Evolutionary conservation across 1,140 invertebrate genomes (phyloP), one percentile per base, ranked within the genome.

Genomic region (Agrypnia vestita): DNA sequence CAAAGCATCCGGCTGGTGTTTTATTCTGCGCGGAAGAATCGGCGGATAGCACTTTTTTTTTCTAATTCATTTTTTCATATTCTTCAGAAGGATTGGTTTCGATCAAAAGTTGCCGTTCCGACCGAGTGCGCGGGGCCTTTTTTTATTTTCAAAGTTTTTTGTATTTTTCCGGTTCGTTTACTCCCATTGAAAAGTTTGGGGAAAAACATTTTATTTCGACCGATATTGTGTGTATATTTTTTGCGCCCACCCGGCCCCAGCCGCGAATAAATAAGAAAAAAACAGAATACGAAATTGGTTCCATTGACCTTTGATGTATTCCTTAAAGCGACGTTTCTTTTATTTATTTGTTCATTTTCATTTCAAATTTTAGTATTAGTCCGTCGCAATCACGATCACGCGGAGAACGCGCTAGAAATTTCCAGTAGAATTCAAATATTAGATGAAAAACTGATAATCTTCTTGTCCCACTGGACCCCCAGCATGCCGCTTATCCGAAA

Each of bases 131-230:
- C 47, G 15, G 25, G 76, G 64, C 76, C 53, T 78, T 55, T 75
- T 74, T 71, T 81, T 55, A 21, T 62, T 62, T 62, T 25, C 21
- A 67, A 77, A 46, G 56, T 72, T 75, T 78, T 80, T 69, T 71
- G 62, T 77, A 47, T 80, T 81, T 81, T 78, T 79, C 49, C 76
- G 51, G 76, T 81, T 78, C 80, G 72, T 81, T 81, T 81, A 76
- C 62, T 78, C 46, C 25, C 44, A 61, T 35, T 35, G 25, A 35
- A 79, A 79, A 51, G 71, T 75, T 74, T 64, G 59, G 56, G 9
- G 6, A 56, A 3, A 15, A 56, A 69, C 7, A 56, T 7, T 17
- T 56, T 7, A 19, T 56, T 56, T 56, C 53, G 19, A 17, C 53
- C 53, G 19, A 56, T 17, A 53, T 53, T 13, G 17, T 53, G 51